Percentiles rank a stretch among this genome's conserved stretches.
These are phyloP conservation scores for Rhagophthalmus giganteus DNA, from an alignment of 2,888 invertebrate genomes.

Conservation along the genomic window DNA sequence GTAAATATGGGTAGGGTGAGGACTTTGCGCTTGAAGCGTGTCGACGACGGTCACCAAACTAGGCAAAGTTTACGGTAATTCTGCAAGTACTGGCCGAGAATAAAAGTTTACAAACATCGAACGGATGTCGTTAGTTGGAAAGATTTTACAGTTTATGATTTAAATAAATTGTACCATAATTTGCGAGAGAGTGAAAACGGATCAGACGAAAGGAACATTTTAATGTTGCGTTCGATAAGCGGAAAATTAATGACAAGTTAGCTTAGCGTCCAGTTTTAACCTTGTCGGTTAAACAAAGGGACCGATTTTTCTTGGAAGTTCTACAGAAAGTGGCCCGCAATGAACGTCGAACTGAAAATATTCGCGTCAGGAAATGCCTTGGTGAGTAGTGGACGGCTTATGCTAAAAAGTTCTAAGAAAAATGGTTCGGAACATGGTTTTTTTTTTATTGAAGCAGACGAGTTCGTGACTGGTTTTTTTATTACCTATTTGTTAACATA, in stretches of 20 bases:
- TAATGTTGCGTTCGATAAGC: not conserved
- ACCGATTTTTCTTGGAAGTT: conserved; percentile 3
- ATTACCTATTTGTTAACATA: not conserved
- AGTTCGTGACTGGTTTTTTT: not conserved
- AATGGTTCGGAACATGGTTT: too few relatives aligned
- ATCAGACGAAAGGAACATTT: not conserved
- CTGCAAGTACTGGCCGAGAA: conserved; percentile 5
- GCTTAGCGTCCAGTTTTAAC: not conserved
- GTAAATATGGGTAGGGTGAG: conserved; percentile 14
- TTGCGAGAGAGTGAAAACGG: conserved; percentile 5
- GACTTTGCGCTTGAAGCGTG: conserved; percentile 8
- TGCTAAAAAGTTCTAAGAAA: not conserved
- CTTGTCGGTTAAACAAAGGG: not conserved
- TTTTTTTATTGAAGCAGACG: not conserved
- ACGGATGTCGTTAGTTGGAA: too few relatives aligned
- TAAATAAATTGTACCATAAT: conserved; percentile 6
- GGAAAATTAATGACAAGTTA: not conserved
- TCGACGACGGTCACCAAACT: conserved; percentile 26
- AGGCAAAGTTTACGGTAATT: conserved; percentile 21
- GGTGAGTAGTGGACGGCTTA: too few relatives aligned
- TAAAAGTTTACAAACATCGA: conserved; percentile 1
- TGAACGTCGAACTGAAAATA: conserved; percentile 5
- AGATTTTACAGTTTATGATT: too few relatives aligned
- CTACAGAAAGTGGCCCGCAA: conserved; percentile 2
- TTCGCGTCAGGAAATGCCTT: conserved; percentile 1